Percentiles rank a stretch among this genome's conserved stretches.
Evolutionary conservation across 2,113 vertebrate genomes (phyloP).

Genomic region (Lycaon pictus): DNA sequence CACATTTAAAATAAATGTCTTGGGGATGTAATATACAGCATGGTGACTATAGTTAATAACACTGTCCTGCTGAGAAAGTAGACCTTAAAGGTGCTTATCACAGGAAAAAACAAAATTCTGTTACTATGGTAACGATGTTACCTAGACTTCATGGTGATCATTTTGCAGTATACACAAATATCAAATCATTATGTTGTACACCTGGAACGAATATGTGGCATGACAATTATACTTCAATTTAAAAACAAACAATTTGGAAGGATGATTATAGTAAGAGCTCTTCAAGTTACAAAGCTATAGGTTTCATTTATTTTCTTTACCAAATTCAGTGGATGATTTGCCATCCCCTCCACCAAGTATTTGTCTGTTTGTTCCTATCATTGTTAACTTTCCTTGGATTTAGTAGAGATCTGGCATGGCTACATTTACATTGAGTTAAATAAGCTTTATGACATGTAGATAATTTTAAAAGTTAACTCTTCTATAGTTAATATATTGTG

Average conservation of each 20-base stretch:
- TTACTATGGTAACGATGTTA: not conserved
- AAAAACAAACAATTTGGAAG: not conserved
- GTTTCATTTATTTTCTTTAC: constrained; percentile 3
- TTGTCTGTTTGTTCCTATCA: not conserved
- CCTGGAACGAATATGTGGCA: not conserved
- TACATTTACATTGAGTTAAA: not conserved
- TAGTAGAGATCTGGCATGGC: not conserved
- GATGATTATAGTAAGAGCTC: not conserved
- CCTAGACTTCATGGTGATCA: not conserved
- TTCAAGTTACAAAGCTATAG: not conserved
- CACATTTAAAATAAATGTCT: not conserved
- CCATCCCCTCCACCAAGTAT: not conserved
- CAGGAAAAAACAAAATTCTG: not conserved
- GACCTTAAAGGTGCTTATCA: not conserved
- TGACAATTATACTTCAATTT: not conserved
- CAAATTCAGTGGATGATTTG: not conserved
- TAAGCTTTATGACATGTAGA: not conserved
- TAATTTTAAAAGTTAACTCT: not conserved
- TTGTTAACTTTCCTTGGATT: constrained; percentile 26
- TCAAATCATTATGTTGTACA: not conserved
- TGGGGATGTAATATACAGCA: not conserved
- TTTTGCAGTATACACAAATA: not conserved
- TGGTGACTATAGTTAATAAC: not conserved
- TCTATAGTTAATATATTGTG: not conserved
- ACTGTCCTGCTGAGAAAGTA: not conserved